Conservation (phyloP, 2,888 invertebrate genomes). For the Phalera bucephala region DNA sequence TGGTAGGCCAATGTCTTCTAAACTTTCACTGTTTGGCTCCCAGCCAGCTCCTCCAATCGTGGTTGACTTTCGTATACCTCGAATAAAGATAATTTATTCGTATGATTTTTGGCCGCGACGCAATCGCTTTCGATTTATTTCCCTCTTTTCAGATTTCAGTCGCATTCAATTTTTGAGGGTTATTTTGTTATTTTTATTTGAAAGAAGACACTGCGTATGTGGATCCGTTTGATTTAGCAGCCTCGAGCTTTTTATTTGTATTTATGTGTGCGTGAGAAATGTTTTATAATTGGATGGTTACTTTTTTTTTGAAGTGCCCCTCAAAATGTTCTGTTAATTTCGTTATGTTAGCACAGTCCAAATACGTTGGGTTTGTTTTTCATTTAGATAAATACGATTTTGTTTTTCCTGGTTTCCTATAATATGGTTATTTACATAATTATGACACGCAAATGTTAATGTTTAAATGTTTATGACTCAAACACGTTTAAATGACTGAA, state of each 20-base stretch:
- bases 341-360: too few relatives aligned
- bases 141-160: slow-evolving; percentile 27
- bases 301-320: neutral
- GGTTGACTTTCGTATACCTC: slow-evolving; percentile 64
- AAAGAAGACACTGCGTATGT: slow-evolving; percentile 13
- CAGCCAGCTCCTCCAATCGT: slow-evolving; percentile 65
- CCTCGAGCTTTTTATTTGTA: slow-evolving; percentile 3
- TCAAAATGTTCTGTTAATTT: too few relatives aligned
- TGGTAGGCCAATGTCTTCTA: slow-evolving; percentile 69
- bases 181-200: slow-evolving; percentile 23
- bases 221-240: slow-evolving; percentile 9
- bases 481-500: too few relatives aligned
- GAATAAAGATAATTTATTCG: slow-evolving; percentile 68
- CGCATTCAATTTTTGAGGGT: slow-evolving; percentile 37
- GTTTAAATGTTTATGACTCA: too few relatives aligned
- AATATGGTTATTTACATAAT: too few relatives aligned
- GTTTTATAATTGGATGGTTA: neutral
- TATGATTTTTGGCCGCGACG: slow-evolving; percentile 46
- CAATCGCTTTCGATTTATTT: slow-evolving; percentile 41
- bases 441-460: too few relatives aligned
- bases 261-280: neutral
- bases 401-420: too few relatives aligned
- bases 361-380: too few relatives aligned
- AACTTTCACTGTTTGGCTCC: slow-evolving; percentile 75
- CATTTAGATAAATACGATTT: too few relatives aligned